Evolutionary conservation across 92 coral and sea anemone genomes (phyloP).

Genomic region (Parazoanthus darwini): DNA sequence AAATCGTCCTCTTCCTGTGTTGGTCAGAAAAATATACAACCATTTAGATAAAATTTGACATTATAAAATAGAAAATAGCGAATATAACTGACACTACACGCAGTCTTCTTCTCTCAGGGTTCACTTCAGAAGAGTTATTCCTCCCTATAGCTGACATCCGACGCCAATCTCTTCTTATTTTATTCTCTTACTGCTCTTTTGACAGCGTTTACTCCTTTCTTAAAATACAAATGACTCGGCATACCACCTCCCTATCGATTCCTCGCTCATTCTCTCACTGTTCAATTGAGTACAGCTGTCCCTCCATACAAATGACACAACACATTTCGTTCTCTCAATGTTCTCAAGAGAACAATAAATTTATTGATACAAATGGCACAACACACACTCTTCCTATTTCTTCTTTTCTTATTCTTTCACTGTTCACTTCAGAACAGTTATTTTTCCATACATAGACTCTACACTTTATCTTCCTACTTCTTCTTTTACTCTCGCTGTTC

Average conservation of each 20-base stretch:
- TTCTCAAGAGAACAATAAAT: neutral
- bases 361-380: neutral
- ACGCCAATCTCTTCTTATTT: conserved; percentile 31
- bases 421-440: conserved; percentile 46
- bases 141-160: neutral
- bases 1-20: conserved; percentile 87
- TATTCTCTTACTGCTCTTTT: conserved; percentile 53
- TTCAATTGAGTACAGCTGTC: conserved; percentile 41
- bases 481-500: conserved; percentile 55
- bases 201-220: conserved; percentile 47
- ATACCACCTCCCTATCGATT: conserved; percentile 47
- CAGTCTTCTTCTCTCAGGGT: conserved; percentile 39
- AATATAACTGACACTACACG: neutral
- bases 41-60: neutral
- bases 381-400: conserved; percentile 28
- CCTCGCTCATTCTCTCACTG: conserved; percentile 40
- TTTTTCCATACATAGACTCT: too few species aligned
- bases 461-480: conserved; percentile 36
- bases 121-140: conserved; percentile 66
- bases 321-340: conserved; percentile 55
- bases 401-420: conserved; percentile 41
- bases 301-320: neutral
- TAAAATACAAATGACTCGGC: neutral
- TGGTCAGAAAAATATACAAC: neutral
- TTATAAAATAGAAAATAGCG: too few species aligned